Evolutionary conservation across 2,888 invertebrate genomes (phyloP), one percentile per base, ranked within the genome.

Genomic region (Zele albiditarsus): DNA sequence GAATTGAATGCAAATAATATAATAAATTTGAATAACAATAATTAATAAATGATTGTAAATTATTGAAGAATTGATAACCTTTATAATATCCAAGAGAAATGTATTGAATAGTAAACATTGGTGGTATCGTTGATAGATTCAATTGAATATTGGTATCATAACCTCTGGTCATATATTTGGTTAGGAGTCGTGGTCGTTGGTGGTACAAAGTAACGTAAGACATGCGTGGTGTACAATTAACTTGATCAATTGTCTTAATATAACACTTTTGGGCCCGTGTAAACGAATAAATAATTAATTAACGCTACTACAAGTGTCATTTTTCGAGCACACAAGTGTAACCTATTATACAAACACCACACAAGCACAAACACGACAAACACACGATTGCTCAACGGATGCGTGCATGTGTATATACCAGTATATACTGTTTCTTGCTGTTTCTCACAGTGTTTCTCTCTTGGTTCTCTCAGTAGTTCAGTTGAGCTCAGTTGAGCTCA

Each of bases 271-370:
- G 28, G 31, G 38, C 28, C 31, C 23, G 63, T 33, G 20, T 33
- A 63, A 33, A 33, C 33, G n/a, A 63, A 67, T 67, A 67, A 67
- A 67, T 67, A 67, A 69, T 69, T 71, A 62, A 38, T 60, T 67
- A 69, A 69, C 31, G 57, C 53, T 81, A 78, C 82, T 82, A 83
- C 81, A 87, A 87, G 87, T 83, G 87, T 87, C 87, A 87, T 87
- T 85, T 85, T 86, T 80, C 75, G 81, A 85, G 83, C 83, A 83
- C 84, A 53, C 33, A 85, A 38, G 82, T 81, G 87, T 87, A 87
- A 87, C 87, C 87, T 87, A 86, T 87, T 84, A 85, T 86, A 86
- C 87, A 88, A 87, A 88, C 87, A 87, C 85, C 86, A 85, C 86
- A 85, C 84, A 83, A 81, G 83, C 86, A 85, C 83, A 83, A 81